These are phyloP conservation scores for Pygocentrus nattereri DNA, from an alignment of 2,797 vertebrate genomes.

Conservation along the genomic window DNA sequence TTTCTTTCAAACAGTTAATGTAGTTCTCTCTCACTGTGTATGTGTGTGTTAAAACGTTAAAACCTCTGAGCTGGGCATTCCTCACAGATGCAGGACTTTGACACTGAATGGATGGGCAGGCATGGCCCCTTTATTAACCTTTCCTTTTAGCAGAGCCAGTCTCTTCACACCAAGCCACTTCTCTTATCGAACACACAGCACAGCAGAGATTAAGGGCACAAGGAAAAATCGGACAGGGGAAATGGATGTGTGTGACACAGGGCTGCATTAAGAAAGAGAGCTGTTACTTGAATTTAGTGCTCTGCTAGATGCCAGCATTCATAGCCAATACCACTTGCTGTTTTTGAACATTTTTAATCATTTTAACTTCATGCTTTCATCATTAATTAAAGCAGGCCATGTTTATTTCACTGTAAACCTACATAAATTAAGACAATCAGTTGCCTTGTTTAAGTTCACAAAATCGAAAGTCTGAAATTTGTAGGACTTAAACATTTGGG, in stretches of 20 bases:
- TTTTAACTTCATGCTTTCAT: background rate
- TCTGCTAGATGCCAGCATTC: slow-evolving; percentile 38
- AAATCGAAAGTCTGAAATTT: no score
- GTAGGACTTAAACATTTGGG: no score
- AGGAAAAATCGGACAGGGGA: slow-evolving; percentile 52
- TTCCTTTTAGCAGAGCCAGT: slow-evolving; percentile 58
- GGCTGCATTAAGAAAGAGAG: slow-evolving; percentile 51
- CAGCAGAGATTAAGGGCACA: slow-evolving; percentile 62
- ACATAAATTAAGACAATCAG: no score
- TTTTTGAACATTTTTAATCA: background rate
- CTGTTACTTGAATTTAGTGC: slow-evolving; percentile 36
- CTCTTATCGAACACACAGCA: slow-evolving; percentile 61
- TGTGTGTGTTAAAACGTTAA: slow-evolving; percentile 55
- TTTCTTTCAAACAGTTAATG: slow-evolving; percentile 39
- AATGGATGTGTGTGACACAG: slow-evolving; percentile 56
- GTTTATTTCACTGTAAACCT: background rate
- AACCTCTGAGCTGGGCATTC: slow-evolving; percentile 57
- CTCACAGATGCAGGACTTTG: slow-evolving; percentile 55
- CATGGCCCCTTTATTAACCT: slow-evolving; percentile 63
- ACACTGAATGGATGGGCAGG: slow-evolving; percentile 57
- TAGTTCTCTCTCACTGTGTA: slow-evolving; percentile 13
- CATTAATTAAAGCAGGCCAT: background rate
- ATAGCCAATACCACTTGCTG: background rate
- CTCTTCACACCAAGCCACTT: slow-evolving; percentile 61
- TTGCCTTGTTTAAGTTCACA: no score